Conservation (phyloP, 2,113 vertebrate species). For the Raphicerus campestris region DNA sequence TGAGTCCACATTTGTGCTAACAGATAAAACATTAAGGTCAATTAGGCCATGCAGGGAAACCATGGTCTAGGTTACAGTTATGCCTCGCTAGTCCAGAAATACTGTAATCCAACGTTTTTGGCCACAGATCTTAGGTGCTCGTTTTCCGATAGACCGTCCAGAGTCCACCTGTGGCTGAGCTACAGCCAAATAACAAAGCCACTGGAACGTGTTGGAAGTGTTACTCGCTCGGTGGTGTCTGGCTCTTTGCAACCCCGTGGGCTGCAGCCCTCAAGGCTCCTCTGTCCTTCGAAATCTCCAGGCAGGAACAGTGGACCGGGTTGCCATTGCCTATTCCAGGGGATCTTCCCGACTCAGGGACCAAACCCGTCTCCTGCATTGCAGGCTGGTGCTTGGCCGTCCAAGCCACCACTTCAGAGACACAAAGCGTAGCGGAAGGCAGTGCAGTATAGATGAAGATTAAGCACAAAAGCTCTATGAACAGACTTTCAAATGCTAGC, state of each 20-base stretch:
- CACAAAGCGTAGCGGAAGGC: neutral
- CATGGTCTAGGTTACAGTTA: neutral
- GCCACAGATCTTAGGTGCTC: neutral
- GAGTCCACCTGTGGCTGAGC: neutral
- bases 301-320: neutral
- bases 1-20: neutral
- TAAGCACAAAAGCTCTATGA: neutral
- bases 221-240: rapidly evolving
- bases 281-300: neutral
- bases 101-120: neutral
- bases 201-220: neutral
- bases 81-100: neutral
- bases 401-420: neutral
- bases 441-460: neutral
- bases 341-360: neutral
- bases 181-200: neutral
- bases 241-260: neutral
- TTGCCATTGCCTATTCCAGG: neutral
- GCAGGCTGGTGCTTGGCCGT: neutral
- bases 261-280: neutral
- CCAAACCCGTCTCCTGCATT: neutral
- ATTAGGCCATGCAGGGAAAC: neutral
- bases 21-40: neutral
- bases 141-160: neutral
- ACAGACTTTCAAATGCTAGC: neutral